Conservation (phyloP, 2,888 invertebrate genomes). For the Lasioglossum vierecki region DNA sequence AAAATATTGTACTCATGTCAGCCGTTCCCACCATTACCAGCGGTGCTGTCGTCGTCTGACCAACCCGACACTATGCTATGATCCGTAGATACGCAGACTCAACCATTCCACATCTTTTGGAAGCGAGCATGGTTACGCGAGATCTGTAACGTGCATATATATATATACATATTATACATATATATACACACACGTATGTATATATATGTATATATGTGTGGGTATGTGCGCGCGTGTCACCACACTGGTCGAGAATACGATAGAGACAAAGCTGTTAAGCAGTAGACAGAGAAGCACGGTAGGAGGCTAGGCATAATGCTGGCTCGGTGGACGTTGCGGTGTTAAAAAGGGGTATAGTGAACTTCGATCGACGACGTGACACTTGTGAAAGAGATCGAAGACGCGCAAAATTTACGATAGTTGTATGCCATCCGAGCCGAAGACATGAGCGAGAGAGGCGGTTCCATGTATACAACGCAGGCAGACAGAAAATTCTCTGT, state of each 20-base stretch:
- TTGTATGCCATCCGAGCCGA: conserved; percentile 68
- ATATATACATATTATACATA: neutral
- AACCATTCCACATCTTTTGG: conserved; percentile 33
- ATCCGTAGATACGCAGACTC: conserved; percentile 42
- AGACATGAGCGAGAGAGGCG: conserved; percentile 38
- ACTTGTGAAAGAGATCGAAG: conserved; percentile 62
- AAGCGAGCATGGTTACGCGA: conserved; percentile 33
- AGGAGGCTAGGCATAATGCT: conserved; percentile 72
- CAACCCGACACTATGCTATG: conserved; percentile 41
- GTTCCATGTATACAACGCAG: conserved; percentile 23
- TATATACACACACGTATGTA: neutral
- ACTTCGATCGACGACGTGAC: conserved; percentile 53
- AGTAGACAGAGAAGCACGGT: conserved; percentile 59
- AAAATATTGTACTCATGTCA: conserved; percentile 61
- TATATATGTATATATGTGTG: neutral
- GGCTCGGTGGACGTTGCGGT: conserved; percentile 64
- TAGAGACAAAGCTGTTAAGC: conserved; percentile 50
- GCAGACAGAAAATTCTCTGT: conserved; percentile 23
- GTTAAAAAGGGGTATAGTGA: conserved; percentile 71
- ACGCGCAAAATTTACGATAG: conserved; percentile 74
- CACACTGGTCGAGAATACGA: conserved; percentile 38
- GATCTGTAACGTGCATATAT: conserved; percentile 25
- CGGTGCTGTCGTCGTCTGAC: conserved; percentile 44
- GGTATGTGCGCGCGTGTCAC: neutral
- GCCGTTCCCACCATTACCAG: conserved; percentile 63